These are phyloP conservation scores for Brachypalpus laphriformis DNA, from an alignment of 2,888 invertebrate genomes.

Conservation along the genomic window DNA sequence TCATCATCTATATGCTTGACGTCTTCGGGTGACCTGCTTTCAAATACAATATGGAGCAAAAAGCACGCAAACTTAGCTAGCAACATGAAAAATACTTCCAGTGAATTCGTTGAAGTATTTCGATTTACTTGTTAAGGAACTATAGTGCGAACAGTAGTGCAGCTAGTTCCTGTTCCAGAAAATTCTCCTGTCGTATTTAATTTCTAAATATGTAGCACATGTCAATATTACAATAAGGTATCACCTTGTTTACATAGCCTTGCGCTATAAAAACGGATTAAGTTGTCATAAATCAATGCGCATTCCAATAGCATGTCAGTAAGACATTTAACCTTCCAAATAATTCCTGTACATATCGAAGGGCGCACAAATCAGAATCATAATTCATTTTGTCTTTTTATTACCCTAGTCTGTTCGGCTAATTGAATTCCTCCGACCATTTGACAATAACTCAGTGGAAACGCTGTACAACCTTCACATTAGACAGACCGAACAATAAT, in stretches of 20 bases:
- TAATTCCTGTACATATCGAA: neutral
- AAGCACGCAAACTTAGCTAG: too few relatives aligned
- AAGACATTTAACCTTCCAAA: neutral
- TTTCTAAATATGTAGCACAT: too few relatives aligned
- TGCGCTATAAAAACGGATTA: neutral
- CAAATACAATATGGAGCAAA: too few relatives aligned
- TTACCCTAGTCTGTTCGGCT: neutral
- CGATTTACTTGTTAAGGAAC: too few relatives aligned
- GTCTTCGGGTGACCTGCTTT: too few relatives aligned
- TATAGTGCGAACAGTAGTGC: too few relatives aligned
- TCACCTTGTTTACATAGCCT: neutral
- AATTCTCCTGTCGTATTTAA: too few relatives aligned
- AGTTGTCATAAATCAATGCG: constrained; percentile 14
- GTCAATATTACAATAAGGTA: neutral
- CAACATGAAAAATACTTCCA: too few relatives aligned
- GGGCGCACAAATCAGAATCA: neutral
- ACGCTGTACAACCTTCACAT: constrained; percentile 30
- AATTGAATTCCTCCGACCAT: constrained; percentile 13
- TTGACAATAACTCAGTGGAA: neutral
- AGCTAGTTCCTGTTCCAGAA: too few relatives aligned
- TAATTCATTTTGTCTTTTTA: constrained; percentile 8
- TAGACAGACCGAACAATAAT: constrained; percentile 8
- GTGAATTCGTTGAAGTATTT: too few relatives aligned
- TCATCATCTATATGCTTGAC: too few relatives aligned
- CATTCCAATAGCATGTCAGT: neutral